Evolutionary conservation across 2,797 vertebrate species (phyloP).

Genomic region (Cossypha dichroa): DNA sequence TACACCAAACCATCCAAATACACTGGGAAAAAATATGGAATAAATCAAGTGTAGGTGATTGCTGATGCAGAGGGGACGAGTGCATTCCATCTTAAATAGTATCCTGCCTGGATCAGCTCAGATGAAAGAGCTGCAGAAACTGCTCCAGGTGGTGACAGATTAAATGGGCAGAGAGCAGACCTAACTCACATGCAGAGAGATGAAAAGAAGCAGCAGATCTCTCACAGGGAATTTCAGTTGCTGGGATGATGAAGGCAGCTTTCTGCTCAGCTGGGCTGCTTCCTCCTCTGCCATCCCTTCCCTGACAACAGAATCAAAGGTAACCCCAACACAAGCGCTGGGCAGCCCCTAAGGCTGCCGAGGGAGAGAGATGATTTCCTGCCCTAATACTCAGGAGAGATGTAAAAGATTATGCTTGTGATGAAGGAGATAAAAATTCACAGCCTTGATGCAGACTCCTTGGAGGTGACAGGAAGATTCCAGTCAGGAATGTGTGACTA

Average conservation of each 20-base stretch:
- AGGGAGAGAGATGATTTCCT: background rate
- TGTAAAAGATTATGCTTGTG: background rate
- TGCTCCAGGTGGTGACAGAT: background rate
- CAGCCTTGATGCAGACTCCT: background rate
- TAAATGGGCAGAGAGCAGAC: background rate
- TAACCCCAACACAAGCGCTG: background rate
- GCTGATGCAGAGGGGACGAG: background rate
- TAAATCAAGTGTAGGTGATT: fast-evolving
- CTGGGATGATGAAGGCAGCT: background rate
- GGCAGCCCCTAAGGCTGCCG: background rate
- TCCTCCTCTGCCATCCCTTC: background rate
- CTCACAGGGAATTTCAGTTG: background rate
- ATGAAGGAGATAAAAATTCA: background rate
- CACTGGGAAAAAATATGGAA: fast-evolving
- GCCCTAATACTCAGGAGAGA: background rate
- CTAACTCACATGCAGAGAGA: background rate
- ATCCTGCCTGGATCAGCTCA: background rate
- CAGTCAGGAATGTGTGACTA: background rate
- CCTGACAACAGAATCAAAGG: background rate
- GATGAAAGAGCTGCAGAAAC: background rate
- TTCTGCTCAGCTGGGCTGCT: background rate
- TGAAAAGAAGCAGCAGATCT: background rate
- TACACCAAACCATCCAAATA: background rate
- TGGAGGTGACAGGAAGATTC: background rate
- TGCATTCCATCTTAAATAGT: background rate